Percentiles rank a stretch among this genome's conserved stretches.
Evolutionary conservation across 2,888 invertebrate species (phyloP).

Genomic region (Campoplex capitator): DNA sequence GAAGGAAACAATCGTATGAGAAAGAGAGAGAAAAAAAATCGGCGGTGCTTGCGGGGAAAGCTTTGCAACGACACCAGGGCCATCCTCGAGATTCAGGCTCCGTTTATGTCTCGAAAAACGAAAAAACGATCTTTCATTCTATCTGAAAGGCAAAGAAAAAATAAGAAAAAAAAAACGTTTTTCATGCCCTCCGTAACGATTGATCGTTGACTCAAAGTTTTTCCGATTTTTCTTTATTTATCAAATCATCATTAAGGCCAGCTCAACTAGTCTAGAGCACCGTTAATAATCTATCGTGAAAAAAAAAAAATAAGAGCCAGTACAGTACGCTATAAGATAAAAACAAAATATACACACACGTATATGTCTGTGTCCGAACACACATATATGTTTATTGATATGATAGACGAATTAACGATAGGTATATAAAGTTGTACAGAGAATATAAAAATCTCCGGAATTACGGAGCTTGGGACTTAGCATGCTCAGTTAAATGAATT

Average conservation of each 20-base stretch:
- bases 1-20: conserved; percentile 1
- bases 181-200: conserved; percentile 28
- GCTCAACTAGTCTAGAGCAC: conserved; percentile 85
- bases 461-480: conserved; percentile 85
- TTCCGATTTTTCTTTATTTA: conserved; percentile 57
- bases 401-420: conserved; percentile 59
- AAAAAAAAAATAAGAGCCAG: conserved; percentile 82
- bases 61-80: conserved; percentile 22
- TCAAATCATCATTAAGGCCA: conserved; percentile 79
- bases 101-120: conserved; percentile 42
- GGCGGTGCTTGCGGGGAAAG: conserved; percentile 52
- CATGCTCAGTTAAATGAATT: conserved; percentile 84
- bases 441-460: conserved; percentile 78
- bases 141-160: not conserved
- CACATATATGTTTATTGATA: conserved; percentile 67
- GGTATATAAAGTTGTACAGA: conserved; percentile 67
- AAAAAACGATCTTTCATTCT: not conserved
- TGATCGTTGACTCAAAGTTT: conserved; percentile 49
- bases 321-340: conserved; percentile 75
- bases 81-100: conserved; percentile 52
- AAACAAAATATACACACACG: conserved; percentile 61
- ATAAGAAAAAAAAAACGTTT: not conserved
- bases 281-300: conserved; percentile 76
- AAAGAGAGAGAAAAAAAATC: conserved; percentile 24
- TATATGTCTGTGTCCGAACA: conserved; percentile 64